Evolutionary conservation across 2,113 vertebrate genomes (phyloP), one percentile per base, ranked within the genome.

Genomic region (Psephotus haematonotus): DNA sequence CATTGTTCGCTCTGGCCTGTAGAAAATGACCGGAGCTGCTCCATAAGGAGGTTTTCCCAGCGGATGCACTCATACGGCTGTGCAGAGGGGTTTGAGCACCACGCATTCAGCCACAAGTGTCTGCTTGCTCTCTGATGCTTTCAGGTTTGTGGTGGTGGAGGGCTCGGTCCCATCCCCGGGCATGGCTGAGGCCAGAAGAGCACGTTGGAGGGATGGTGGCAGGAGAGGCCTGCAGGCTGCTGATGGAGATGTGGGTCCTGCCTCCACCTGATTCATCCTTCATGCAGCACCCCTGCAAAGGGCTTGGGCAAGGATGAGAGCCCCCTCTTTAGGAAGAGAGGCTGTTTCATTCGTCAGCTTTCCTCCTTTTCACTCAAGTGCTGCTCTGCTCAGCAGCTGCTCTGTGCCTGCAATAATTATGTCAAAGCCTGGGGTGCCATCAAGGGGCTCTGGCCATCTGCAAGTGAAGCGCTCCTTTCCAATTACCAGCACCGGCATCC

Each of bases 401-500:
- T 86, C 64, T 53, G 67, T 39, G 59, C 41, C 64, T 43, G 41
- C 2, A 7, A 53, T 81, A 85, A 83, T 87, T n/a, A 17, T 71
- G 63, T 78, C 86, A 94, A 83, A 92, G 88, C 90, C 76, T 72
- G 82, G 50, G 76, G 29, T 93, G 93, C 91, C 88, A 90, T 33
- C 63, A 37, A 82, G 93, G 91, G 83, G 91, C 95, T 88, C 95
- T 15, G n/a, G n/a, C 81, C 94, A 93, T 67, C 95, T 96, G 93
- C 92, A 86, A 75, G 74, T 18, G 43, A 92, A 93, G 68, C 92
- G 49, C 59, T 81, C 19, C 87, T 86, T 82, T 55, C 91, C 84
- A 85, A 71, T 87, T 72, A 85, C 79, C 17, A 39, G 25, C 84
- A 35, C 44, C 29, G 82, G 88, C 88, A 91, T 84, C 95, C 63